phyloP scores from a whole-genome alignment of 2,113 vertebrate genomes.

The Tupaia tana region DNA sequence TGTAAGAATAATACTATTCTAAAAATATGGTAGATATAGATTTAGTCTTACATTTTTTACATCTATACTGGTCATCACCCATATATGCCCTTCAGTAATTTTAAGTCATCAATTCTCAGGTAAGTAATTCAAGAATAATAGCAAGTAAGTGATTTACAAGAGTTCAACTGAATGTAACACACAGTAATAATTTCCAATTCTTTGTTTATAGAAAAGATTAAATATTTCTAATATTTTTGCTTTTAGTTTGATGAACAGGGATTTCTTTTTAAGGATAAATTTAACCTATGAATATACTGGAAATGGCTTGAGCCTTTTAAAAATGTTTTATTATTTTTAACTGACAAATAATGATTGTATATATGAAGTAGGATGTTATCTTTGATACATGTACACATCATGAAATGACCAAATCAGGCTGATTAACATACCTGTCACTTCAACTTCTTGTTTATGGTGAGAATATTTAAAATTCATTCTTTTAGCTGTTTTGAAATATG shows the following conservation, averaged over 20 bases:
- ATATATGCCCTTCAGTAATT: background rate
- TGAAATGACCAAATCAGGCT: background rate
- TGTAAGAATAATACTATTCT: background rate
- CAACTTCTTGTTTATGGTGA: background rate
- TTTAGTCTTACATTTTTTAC: background rate
- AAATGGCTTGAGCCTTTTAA: background rate
- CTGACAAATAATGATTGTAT: background rate
- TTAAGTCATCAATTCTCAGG: background rate
- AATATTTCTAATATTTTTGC: background rate
- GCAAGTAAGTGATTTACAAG: background rate
- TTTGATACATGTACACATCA: background rate
- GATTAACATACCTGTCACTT: background rate
- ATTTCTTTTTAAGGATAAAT: background rate
- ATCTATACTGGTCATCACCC: background rate
- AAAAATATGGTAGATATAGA: background rate
- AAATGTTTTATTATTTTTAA: background rate
- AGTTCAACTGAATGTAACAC: background rate
- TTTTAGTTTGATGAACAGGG: background rate
- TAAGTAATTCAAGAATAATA: conserved; percentile 28
- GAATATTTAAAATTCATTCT: background rate
- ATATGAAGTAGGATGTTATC: background rate
- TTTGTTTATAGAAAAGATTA: background rate
- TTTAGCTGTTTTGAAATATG: background rate
- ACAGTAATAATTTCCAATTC: background rate
- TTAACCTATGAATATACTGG: background rate